phyloP scores from a whole-genome alignment of 2,113 vertebrate species.

The Nerophis lumbriciformis region DNA sequence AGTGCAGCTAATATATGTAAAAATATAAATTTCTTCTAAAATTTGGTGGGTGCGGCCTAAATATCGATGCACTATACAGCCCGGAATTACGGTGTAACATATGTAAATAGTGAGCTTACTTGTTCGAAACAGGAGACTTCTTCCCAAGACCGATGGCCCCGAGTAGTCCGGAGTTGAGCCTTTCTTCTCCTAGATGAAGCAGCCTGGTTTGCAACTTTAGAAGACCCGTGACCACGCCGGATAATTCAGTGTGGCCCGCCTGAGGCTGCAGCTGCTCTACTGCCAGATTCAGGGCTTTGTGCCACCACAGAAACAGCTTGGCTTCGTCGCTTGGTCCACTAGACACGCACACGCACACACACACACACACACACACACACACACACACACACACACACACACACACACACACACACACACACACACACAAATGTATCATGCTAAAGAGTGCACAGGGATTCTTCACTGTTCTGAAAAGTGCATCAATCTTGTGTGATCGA shows the following conservation, averaged over 20 bases:
- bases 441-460: not conserved
- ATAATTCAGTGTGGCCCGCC: slow-evolving; percentile 73
- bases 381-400: too few relatives aligned
- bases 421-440: not conserved
- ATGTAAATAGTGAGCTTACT: slow-evolving; percentile 63
- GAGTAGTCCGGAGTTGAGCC: slow-evolving; percentile 84
- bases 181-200: slow-evolving; percentile 84
- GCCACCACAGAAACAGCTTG: slow-evolving; percentile 98
- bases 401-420: too few relatives aligned
- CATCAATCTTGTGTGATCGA: not conserved
- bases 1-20: too few relatives aligned
- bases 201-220: slow-evolving; percentile 78
- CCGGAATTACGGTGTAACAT: too few relatives aligned
- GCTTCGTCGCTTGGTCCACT: slow-evolving; percentile 84
- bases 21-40: too few relatives aligned
- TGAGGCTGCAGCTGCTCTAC: slow-evolving; percentile 79
- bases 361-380: too few relatives aligned
- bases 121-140: slow-evolving; percentile 88
- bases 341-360: slow-evolving; percentile 21
- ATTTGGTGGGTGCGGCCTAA: too few relatives aligned
- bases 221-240: slow-evolving; percentile 66
- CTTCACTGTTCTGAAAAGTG: not conserved
- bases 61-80: too few relatives aligned
- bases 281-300: slow-evolving; percentile 82
- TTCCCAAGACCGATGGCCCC: slow-evolving; percentile 89